phyloP scores from a whole-genome alignment of 2,888 invertebrate species.

The Candidula unifasciata region DNA sequence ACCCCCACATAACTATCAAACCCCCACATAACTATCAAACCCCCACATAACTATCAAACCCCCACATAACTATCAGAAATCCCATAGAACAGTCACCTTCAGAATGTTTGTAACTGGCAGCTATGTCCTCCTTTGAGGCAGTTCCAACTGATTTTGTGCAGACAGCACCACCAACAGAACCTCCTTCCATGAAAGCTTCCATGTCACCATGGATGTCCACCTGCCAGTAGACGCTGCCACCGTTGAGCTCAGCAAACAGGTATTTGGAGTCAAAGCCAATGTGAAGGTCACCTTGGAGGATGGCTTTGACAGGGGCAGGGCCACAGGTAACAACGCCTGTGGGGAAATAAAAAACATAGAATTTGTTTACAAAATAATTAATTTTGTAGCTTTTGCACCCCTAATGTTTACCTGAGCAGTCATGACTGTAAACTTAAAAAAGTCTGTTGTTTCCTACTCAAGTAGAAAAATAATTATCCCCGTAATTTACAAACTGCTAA shows the following conservation, averaged over 20 bases:
- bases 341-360: background rate
- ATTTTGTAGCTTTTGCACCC: too few species aligned
- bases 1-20: too few species aligned
- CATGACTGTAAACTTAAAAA: too few species aligned
- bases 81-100: conserved; percentile 67
- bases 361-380: background rate
- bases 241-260: conserved; percentile 75
- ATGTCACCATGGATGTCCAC: conserved; percentile 73
- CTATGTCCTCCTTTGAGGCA: conserved; percentile 71
- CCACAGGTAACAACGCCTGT: conserved; percentile 75
- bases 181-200: conserved; percentile 64
- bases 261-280: conserved; percentile 73
- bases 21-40: too few species aligned
- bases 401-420: too few species aligned
- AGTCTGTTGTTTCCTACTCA: too few species aligned
- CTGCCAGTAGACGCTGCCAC: conserved; percentile 73
- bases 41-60: too few species aligned
- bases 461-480: too few species aligned
- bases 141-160: conserved; percentile 75
- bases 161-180: conserved; percentile 68
- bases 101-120: conserved; percentile 68
- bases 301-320: conserved; percentile 72
- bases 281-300: conserved; percentile 71
- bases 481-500: too few species aligned
- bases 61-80: too few species aligned